Base-by-base conservation (phyloP, 92 coral and sea anemone species). In the Blastomussa wellsi region DNA sequence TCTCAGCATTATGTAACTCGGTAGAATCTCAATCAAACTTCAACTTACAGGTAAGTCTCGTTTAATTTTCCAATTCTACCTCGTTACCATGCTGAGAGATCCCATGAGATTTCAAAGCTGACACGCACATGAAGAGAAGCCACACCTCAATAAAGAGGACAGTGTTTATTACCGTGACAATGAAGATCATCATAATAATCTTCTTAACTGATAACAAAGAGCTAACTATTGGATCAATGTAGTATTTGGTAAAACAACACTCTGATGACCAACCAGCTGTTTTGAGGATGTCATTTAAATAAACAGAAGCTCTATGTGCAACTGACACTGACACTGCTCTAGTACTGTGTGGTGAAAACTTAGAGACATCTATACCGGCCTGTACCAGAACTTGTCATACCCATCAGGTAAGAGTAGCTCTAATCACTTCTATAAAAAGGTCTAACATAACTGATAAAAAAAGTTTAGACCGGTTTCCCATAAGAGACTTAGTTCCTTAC, bases 211-310 rank as follows among this genome's bases (percentile, higher is more conserved):
- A 85, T 37, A 85, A 73, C 64, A 85, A 82, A 42, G 84, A 32
- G 5, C n/a, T 65, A 74, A 52, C 55, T 35, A 76, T 39, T 5
- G 83, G 83, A 83, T 66, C 67, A 11, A 64, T 76, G 66, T 65
- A 77, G 49, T 77, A 77, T 51, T 77, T 85, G 0, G 83, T 48
- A 77, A 85, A 85, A 77, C 88, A 77, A 77, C 65, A 72, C 19
- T 72, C 79, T 41, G 88, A 77, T 76, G 88, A 76, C 88, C 77
- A 84, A 10, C 88, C 88, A 60, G 88, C 82, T 39, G 83, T 76
- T 29, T 59, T 49, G 24, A 85, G 47, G 74, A 85, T 85, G 64
- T 66, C 52, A 76, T 85, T 36, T 66, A 85, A 19, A 31, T 52
- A 29, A 47, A 62, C 49, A n/a, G 68, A 39, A 0, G 88, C 83